Conservation (phyloP, 1,140 invertebrate genomes). For the Scaptomyza montana region DNA sequence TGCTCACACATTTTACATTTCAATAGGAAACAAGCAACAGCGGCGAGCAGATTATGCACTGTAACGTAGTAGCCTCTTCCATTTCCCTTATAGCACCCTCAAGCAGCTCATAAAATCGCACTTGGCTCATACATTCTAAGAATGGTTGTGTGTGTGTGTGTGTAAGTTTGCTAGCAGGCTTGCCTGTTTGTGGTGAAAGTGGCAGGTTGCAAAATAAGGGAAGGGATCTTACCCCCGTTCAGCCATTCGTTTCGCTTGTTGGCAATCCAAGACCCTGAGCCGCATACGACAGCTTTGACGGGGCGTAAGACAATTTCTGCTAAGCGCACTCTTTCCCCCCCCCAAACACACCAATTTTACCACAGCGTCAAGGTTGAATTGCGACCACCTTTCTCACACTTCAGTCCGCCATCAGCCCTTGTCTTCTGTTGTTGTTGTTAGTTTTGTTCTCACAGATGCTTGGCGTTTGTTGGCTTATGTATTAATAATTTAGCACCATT, state of each 20-base stretch:
- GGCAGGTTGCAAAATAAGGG: conserved; percentile 17
- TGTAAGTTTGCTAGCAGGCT: conserved; percentile 8
- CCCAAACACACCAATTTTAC: neutral
- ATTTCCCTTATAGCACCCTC: neutral
- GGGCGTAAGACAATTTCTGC: conserved; percentile 51
- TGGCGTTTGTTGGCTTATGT: conserved; percentile 53
- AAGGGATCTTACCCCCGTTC: conserved; percentile 42
- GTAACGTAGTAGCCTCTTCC: conserved; percentile 23
- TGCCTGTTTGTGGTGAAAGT: conserved; percentile 13
- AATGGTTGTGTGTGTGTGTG: conserved; percentile 6
- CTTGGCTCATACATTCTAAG: conserved; percentile 44
- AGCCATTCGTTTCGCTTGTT: conserved; percentile 79
- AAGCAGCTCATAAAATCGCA: conserved; percentile 19
- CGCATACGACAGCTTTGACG: conserved; percentile 47
- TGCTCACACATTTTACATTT: conserved; percentile 25
- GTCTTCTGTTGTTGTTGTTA: conserved; percentile 15
- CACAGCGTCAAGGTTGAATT: conserved; percentile 8
- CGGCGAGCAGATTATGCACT: conserved; percentile 40
- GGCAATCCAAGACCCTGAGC: conserved; percentile 51
- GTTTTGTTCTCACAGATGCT: conserved; percentile 48
- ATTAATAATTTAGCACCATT: conserved; percentile 76
- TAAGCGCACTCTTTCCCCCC: neutral
- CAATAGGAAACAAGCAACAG: conserved; percentile 1
- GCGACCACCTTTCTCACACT: too few relatives aligned
- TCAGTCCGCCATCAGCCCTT: neutral